Percentiles rank a stretch among this genome's conserved stretches.
These are phyloP conservation scores for Dermatophagoides farinae DNA, from an alignment of 1,140 invertebrate genomes.

Conservation along the genomic window DNA sequence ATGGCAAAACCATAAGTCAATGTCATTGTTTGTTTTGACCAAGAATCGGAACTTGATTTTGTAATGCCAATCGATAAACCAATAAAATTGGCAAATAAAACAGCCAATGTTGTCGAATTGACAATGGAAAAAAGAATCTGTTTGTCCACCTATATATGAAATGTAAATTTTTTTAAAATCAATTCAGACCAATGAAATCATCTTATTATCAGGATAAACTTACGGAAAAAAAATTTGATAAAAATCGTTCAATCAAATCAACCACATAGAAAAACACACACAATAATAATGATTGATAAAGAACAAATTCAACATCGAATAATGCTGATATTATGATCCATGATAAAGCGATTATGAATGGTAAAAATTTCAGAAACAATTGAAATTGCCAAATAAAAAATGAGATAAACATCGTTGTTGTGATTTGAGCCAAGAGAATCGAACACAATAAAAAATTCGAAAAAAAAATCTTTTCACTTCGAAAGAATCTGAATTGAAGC, in stretches of 20 bases:
- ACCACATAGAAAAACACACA: not conserved
- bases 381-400: not conserved
- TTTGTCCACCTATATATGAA: not conserved
- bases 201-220: not conserved
- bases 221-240: not conserved
- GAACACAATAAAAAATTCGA: not conserved
- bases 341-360: not conserved
- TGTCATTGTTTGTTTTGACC: not conserved
- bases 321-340: not conserved
- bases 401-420: not conserved
- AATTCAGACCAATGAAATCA: too few species aligned
- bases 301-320: not conserved
- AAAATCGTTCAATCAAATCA: not conserved
- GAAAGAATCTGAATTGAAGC: not conserved
- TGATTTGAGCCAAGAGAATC: not conserved
- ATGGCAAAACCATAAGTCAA: not conserved
- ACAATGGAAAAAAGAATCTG: not conserved
- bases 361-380: not conserved
- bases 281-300: not conserved
- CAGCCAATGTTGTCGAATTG: slow-evolving; percentile 1
- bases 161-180: too few species aligned
- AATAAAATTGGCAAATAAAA: not conserved
- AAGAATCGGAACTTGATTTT: not conserved
- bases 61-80: not conserved
- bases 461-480: not conserved